Percentiles rank a stretch among this genome's conserved stretches.
These are phyloP conservation scores for Crepidodera aurea DNA, from an alignment of 2,888 invertebrate genomes.

Conservation along the genomic window DNA sequence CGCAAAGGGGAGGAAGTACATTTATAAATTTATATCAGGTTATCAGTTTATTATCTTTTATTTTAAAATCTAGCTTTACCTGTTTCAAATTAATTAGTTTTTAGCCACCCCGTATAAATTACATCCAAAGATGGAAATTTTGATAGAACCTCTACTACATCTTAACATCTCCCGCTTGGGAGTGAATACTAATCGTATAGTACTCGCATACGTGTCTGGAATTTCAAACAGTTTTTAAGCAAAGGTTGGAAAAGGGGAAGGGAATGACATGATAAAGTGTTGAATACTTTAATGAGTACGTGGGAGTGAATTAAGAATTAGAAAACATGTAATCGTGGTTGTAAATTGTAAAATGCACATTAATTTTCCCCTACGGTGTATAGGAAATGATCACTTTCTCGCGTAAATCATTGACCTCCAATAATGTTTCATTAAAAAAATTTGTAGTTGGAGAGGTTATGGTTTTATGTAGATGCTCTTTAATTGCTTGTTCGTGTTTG, in stretches of 20 bases:
- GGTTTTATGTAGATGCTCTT: background rate
- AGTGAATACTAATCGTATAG: background rate
- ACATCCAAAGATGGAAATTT: background rate
- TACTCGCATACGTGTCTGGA: constrained; percentile 8
- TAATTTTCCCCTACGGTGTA: background rate
- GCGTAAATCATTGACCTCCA: constrained; percentile 1
- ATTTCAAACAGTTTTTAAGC: constrained; percentile 11
- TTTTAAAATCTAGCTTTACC: too few species aligned
- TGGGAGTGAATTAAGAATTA: constrained; percentile 5
- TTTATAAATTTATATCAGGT: too few species aligned
- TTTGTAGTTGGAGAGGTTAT: background rate
- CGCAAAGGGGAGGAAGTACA: too few species aligned
- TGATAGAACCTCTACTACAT: background rate
- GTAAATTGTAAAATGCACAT: background rate
- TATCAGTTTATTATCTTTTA: too few species aligned
- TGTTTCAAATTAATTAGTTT: too few species aligned
- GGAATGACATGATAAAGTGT: constrained; percentile 11
- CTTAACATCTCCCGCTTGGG: background rate
- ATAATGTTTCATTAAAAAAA: background rate
- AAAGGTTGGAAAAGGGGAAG: background rate
- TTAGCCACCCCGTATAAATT: background rate
- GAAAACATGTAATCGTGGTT: constrained; percentile 13
- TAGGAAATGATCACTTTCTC: constrained; percentile 18
- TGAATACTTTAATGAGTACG: constrained; percentile 14
- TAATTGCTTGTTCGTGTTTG: background rate